phyloP scores from a whole-genome alignment of 2,888 invertebrate genomes.

The Xanthorhoe spadicearia region DNA sequence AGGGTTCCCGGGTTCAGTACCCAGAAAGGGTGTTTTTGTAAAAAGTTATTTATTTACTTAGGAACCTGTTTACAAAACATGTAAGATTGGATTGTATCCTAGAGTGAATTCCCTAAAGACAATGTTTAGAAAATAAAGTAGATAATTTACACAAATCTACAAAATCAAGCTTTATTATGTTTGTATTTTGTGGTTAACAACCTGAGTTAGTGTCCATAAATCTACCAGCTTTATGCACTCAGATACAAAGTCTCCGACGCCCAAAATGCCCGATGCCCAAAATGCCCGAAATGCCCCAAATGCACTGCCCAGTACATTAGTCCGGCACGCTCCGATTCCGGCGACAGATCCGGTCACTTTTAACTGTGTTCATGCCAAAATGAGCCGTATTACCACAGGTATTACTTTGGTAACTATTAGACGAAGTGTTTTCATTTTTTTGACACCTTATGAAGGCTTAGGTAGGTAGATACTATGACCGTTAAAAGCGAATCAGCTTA shows the following conservation, averaged over 20 bases:
- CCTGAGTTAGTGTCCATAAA: neutral
- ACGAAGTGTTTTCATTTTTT: too few relatives aligned
- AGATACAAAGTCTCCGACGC: neutral
- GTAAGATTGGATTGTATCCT: too few relatives aligned
- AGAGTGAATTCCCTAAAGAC: too few relatives aligned
- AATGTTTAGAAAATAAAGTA: too few relatives aligned
- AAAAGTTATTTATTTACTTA: neutral
- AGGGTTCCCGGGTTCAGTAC: slow-evolving; percentile 11
- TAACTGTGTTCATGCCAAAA: neutral
- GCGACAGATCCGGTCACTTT: neutral
- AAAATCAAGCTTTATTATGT: too few relatives aligned
- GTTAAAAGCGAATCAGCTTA: too few relatives aligned
- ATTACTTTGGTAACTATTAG: too few relatives aligned
- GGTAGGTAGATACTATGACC: too few relatives aligned
- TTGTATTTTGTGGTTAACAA: neutral
- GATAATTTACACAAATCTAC: neutral
- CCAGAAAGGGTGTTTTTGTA: slow-evolving; percentile 12
- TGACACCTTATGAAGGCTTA: too few relatives aligned
- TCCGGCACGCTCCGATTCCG: slow-evolving; percentile 6
- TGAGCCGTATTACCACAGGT: neutral
- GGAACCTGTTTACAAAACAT: too few relatives aligned
- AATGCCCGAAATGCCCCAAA: slow-evolving; percentile 4
- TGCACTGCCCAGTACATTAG: slow-evolving; percentile 6
- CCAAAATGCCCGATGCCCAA: slow-evolving; percentile 1
- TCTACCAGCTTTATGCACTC: neutral